These are phyloP conservation scores for Muntiacus reevesi DNA, from an alignment of 2,113 vertebrate genomes.

Conservation along the genomic window DNA sequence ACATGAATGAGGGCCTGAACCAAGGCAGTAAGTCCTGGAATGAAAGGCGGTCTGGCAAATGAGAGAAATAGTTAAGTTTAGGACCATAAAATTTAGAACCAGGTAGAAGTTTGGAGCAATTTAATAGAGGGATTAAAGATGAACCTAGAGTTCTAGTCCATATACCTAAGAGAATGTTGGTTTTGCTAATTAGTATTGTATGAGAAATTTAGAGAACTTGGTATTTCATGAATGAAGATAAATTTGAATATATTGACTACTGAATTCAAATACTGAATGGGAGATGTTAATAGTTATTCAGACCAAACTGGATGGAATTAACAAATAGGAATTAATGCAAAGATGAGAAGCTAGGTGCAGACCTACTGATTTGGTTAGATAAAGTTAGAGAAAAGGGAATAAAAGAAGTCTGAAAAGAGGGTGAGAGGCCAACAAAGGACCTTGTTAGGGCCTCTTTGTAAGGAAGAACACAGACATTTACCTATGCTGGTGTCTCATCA, in stretches of 20 bases:
- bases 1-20: background rate
- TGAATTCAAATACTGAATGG: background rate
- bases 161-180: background rate
- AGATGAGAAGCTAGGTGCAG: background rate
- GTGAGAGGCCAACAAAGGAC: background rate
- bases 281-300: background rate
- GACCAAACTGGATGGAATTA: background rate
- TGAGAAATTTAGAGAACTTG: background rate
- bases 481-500: background rate
- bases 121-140: background rate
- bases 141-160: background rate
- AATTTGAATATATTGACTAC: background rate
- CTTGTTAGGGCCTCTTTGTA: background rate
- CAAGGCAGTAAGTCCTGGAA: background rate
- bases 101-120: background rate
- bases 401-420: background rate
- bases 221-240: background rate
- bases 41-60: background rate
- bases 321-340: background rate
- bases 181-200: background rate
- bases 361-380: background rate
- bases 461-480: background rate
- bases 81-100: background rate
- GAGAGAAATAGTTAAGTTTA: background rate
- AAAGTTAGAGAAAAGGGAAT: background rate